Percentiles rank a stretch among this genome's conserved stretches.
Conservation (phyloP, 2,797 vertebrate species). For the Rhinella marina region DNA sequence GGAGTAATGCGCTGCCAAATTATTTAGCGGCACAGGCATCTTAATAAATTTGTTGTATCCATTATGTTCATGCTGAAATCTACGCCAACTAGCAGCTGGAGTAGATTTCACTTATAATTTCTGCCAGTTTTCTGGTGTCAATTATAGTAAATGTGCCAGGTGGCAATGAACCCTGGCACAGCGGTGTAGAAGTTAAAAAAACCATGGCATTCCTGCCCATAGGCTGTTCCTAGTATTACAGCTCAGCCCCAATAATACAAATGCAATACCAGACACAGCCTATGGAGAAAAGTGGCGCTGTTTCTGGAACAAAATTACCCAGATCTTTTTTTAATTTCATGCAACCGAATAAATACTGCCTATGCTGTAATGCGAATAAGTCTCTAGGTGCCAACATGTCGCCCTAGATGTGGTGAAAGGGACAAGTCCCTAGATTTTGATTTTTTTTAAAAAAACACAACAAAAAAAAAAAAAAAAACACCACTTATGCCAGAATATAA, state of each 20-base stretch:
- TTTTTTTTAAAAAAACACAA: too few species aligned
- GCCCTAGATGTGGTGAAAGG: background rate
- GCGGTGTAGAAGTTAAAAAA: too few species aligned
- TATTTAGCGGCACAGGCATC: too few species aligned
- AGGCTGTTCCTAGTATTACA: background rate
- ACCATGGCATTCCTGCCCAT: background rate
- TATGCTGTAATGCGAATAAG: background rate
- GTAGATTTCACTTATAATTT: too few species aligned
- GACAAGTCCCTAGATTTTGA: too few species aligned
- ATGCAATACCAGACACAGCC: background rate
- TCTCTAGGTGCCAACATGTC: background rate
- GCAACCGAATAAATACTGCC: background rate
- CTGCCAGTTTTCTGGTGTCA: too few species aligned
- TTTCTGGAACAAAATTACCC: background rate
- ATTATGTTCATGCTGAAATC: too few species aligned
- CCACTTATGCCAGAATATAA: background rate
- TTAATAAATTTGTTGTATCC: too few species aligned
- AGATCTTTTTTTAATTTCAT: background rate
- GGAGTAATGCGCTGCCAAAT: too few species aligned
- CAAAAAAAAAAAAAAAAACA: background rate
- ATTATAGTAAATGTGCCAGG: too few species aligned
- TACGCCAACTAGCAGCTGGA: too few species aligned
- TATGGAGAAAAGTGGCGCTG: background rate
- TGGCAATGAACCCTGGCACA: too few species aligned
- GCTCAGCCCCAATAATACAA: background rate